Base-by-base conservation (phyloP, 2,888 invertebrate genomes). In the Mesochorus sp. region DNA sequence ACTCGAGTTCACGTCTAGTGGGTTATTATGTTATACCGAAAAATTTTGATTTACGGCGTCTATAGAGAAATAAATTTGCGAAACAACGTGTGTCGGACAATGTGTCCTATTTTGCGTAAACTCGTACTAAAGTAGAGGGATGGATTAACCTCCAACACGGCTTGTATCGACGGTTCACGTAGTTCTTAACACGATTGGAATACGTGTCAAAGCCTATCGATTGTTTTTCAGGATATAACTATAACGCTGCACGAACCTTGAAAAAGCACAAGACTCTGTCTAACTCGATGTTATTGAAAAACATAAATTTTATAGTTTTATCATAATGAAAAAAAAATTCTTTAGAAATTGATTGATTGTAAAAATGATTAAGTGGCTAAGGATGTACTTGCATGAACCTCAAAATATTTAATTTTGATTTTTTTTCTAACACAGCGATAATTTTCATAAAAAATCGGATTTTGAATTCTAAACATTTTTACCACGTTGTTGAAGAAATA, bases 131-230 rank as follows among this genome's bases (percentile, higher is more conserved):
- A 37, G 49, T 21, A 34, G 21, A 6, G 2, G 44, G 34, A 28
- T 39, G 67, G 53, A 24, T 67, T 59, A 66, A 49, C 39, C 34
- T 53, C 51, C 19, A 37, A 31, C 51, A 39, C 31, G 14, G 14
- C 10, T 31, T 49, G 57, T n/a, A 28, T 47, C 47, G 34, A 66
- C 57, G 44, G 26, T 34, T 49, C 19, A 39, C n/a, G 39, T 26
- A 53, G 53, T 42, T 14, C 14, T 21, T 10, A 53, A 34, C 17
- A 19, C 61, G 51, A 68, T 44, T 14, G 26, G 28, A 14, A 62
- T 68, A 68, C 49, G 75, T 68, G 68, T 68, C 75, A 75, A 68
- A 68, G 75, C 24, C 55, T 62, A 75, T 75, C 62, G 70, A 76
- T 76, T 70, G 14, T 76, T 67, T 72, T 39, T 12, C 39, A 12